Evolutionary conservation across 2,797 vertebrate species (phyloP), one percentile per base, ranked within the genome.

Genomic region (Hemibagrus guttatus): DNA sequence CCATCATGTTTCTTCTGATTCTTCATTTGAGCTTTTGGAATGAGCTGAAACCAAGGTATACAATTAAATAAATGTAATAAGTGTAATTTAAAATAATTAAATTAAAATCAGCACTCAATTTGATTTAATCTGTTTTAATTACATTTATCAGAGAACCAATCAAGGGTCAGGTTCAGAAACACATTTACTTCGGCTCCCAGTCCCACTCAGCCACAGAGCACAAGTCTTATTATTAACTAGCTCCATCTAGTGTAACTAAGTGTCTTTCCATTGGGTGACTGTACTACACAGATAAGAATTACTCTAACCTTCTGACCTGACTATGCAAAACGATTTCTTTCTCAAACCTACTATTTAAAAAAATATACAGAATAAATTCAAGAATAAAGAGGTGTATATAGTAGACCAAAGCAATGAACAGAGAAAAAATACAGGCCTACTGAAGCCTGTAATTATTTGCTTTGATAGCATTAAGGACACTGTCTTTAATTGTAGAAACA

Each of bases 191-290:
- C 72, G 52, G 42, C 64, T 74, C 28, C 31, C 64, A 69, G 68
- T 54, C 64, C 64, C 9, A 19, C 56, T 52, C 87, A 56, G 64
- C 9, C 82, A 85, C 42, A 85, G 26, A 82, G 49, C 1, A 61
- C 56, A 83, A 78, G 68, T 90, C 92, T 94, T 93, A 85, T 94
- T 90, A 92, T 92, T 90, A 91, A 94, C 94, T 95, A 95, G 94
- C 95, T 92, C 96, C 95, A 95, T 94, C 95, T 95, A 93, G 95
- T 95, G 95, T 84, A 91, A 59, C 88, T 87, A 91, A 87, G 82
- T 87, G 85, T 84, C 90, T 90, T 85, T 88, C 87, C 86, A 90
- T 58, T 84, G 31, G 61, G 31, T 84, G 69, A 59, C 54, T 66
- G 69, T 54, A 66, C 42, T 46, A 35, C 39, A 26, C 46, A 76